phyloP scores from a whole-genome alignment of 2,888 invertebrate genomes.

The Ischnura elegans region DNA sequence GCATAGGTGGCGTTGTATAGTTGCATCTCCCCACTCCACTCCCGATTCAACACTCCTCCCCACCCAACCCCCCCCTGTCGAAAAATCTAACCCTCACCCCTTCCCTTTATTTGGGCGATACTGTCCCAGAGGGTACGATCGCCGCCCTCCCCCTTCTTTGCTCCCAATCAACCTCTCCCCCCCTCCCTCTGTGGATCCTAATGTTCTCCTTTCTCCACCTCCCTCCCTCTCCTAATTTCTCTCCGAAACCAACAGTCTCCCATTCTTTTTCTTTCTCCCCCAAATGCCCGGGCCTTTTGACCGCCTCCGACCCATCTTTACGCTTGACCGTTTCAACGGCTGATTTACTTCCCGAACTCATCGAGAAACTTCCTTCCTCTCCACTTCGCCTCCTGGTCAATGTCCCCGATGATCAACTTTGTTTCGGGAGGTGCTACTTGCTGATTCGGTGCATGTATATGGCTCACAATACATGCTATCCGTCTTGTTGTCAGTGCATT shows the following conservation, averaged over 20 bases:
- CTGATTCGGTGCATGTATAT: background rate
- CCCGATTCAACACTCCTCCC: background rate
- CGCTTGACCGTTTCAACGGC: constrained; percentile 25
- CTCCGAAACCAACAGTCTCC: background rate
- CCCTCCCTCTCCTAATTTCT: background rate
- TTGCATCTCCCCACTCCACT: background rate
- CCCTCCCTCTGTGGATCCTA: background rate
- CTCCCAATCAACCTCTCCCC: background rate
- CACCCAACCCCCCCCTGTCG: background rate
- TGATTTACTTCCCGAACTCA: background rate
- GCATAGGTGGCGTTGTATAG: constrained; percentile 52
- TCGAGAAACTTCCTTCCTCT: background rate
- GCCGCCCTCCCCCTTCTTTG: no score
- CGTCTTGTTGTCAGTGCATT: background rate
- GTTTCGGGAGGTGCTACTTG: background rate
- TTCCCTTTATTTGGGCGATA: background rate
- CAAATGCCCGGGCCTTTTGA: no score
- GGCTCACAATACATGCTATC: background rate
- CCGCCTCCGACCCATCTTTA: background rate
- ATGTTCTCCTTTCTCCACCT: constrained; percentile 19
- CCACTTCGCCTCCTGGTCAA: constrained; percentile 1
- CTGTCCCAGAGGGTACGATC: background rate
- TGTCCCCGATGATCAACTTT: background rate
- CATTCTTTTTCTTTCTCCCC: no score
- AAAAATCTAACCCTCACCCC: background rate